Base-by-base conservation (phyloP, 2,888 invertebrate species). In the Sphaerophoria taeniata region DNA sequence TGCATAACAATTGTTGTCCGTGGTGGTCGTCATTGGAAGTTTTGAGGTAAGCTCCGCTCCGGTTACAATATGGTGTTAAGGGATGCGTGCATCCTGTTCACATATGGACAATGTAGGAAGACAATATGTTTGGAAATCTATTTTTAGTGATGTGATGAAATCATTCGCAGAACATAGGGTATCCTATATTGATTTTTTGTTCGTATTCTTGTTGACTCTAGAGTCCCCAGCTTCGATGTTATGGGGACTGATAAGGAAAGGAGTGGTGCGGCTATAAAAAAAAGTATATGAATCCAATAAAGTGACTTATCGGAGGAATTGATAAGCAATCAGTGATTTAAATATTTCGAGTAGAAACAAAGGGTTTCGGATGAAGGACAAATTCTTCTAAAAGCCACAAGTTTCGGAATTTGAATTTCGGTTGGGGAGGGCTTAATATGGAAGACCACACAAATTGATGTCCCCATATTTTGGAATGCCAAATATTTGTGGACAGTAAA, bases 161-260 rank as follows among this genome's bases (percentile, higher is more conserved):
- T 85, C 85, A 85, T 60, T 43, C 73, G 7, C 72, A 73, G 77
- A 85, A 73, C 85, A 85, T 85, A 85, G 81, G 85, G 81, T 73
- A 39, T 56, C 72, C 72, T 2, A 39, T 80, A 85, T 85, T 85
- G 85, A 81, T 81, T 85, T 85, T 77, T 67, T 60, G 70, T 77
- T 56, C 12, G 7, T n/a, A n/a, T n/a, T n/a, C n/a, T n/a, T n/a
- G n/a, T 11, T 43, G 73, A 53, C 33, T 76, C 51, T 61, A 47
- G 61, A 34, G 71, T 69, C 14, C n/a, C 39, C 31, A 67, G 39
- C 36, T 53, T 53, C 39, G n/a, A 49, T 34, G 1, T n/a, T n/a
- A n/a, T 24, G 11, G 6, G 5, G 0, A 3, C 34, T 65, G 65
- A 67, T 67, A 67, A 67, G 16, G n/a, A 16, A 0, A 9, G 11